phyloP scores from a whole-genome alignment of 2,797 vertebrate species.

The Brotula barbata region DNA sequence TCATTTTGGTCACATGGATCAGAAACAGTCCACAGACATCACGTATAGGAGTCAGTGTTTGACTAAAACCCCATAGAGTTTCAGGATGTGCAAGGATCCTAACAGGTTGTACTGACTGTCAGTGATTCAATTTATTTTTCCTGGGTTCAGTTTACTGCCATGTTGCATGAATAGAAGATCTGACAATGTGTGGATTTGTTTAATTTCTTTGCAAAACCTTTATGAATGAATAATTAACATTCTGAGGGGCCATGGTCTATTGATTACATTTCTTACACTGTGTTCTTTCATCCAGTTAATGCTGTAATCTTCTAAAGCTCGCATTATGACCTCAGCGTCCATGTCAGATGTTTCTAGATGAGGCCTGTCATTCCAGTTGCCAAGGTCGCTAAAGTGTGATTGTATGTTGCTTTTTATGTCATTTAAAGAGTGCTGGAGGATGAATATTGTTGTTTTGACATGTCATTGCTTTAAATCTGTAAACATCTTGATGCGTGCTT shows the following conservation, averaged over 20 bases:
- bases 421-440: slow-evolving; percentile 19
- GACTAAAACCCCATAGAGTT: neutral
- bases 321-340: slow-evolving; percentile 21
- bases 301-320: slow-evolving; percentile 8
- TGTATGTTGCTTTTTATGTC: slow-evolving; percentile 44
- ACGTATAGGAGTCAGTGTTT: neutral
- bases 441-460: slow-evolving; percentile 15
- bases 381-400: slow-evolving; percentile 10
- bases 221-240: no score
- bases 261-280: slow-evolving; percentile 17
- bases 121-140: no score
- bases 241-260: slow-evolving; percentile 49
- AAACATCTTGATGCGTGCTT: slow-evolving; percentile 29
- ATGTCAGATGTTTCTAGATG: slow-evolving; percentile 35
- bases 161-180: no score
- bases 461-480: slow-evolving; percentile 32
- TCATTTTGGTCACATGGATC: slow-evolving; percentile 37
- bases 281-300: slow-evolving; percentile 3
- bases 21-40: slow-evolving; percentile 23
- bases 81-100: no score
- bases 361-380: slow-evolving; percentile 58
- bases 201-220: no score
- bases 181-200: no score
- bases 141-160: no score
- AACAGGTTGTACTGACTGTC: no score